These are phyloP conservation scores for Bostrychus sinensis DNA, from an alignment of 2,113 vertebrate genomes.

Conservation along the genomic window DNA sequence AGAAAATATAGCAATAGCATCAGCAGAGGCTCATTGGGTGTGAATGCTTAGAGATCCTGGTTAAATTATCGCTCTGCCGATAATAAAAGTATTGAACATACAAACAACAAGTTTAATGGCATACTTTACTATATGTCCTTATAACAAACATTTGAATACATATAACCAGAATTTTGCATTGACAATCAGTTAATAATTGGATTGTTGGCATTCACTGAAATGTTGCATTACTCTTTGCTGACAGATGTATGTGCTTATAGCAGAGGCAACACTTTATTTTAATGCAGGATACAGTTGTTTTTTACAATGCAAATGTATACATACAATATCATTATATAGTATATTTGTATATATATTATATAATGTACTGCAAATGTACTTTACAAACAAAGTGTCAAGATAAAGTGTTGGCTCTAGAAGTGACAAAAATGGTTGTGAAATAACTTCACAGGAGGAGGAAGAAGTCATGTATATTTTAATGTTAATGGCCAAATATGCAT, in stretches of 20 bases:
- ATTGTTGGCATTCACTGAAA: not conserved
- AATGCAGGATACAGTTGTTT: not conserved
- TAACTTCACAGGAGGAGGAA: too few relatives aligned
- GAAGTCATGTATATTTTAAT: not conserved
- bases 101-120: not conserved
- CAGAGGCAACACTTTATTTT: slow-evolving; percentile 47
- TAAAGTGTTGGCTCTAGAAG: slow-evolving; percentile 34
- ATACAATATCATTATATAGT: not conserved
- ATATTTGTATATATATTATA: too few relatives aligned
- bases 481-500: not conserved
- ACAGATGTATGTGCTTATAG: not conserved
- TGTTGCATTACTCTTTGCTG: not conserved
- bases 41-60: slow-evolving; percentile 41
- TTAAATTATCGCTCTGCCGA: slow-evolving; percentile 22
- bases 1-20: slow-evolving; percentile 9
- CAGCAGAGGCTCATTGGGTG: slow-evolving; percentile 16
- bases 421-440: not conserved
- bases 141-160: slow-evolving; percentile 1
- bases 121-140: not conserved
- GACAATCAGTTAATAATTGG: not conserved
- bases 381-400: slow-evolving; percentile 30
- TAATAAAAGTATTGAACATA: not conserved
- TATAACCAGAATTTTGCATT: slow-evolving; percentile 51
- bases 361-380: not conserved
- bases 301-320: not conserved